Percentiles rank a stretch among this genome's conserved stretches.
Evolutionary conservation across 1,140 invertebrate species (phyloP).

Genomic region (Drosophila nannoptera): DNA sequence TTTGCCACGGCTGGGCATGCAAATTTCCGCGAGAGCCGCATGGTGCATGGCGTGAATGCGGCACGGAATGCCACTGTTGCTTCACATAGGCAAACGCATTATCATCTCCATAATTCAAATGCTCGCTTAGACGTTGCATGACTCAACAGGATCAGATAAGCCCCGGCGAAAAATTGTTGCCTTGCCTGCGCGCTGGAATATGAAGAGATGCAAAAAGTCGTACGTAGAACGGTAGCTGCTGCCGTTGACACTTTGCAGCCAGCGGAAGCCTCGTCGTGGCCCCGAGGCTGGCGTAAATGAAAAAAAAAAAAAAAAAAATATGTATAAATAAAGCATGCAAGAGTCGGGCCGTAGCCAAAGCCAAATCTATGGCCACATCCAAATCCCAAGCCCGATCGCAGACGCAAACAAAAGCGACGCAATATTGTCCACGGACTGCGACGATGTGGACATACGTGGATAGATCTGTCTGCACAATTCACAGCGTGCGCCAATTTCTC

Average conservation of each 20-base stretch:
- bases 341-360: not conserved
- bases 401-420: conserved; percentile 66
- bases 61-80: conserved; percentile 36
- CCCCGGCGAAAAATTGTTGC: conserved; percentile 61
- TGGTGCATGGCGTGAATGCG: conserved; percentile 3
- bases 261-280: conserved; percentile 30
- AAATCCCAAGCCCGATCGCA: conserved; percentile 37
- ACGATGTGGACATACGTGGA: conserved; percentile 54
- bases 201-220: conserved; percentile 66
- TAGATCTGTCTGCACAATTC: conserved; percentile 61
- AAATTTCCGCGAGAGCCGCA: conserved; percentile 35
- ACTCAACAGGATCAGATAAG: conserved; percentile 73
- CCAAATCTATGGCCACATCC: conserved; percentile 26
- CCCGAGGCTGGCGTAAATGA: conserved; percentile 52
- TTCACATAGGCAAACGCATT: conserved; percentile 68
- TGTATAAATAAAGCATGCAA: conserved; percentile 60
- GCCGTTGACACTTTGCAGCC: conserved; percentile 69
- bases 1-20: conserved; percentile 28
- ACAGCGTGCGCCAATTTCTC: conserved; percentile 75
- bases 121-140: conserved; percentile 67
- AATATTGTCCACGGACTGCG: conserved; percentile 53
- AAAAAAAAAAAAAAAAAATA: conserved; percentile 16
- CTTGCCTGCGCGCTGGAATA: conserved; percentile 56
- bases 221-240: conserved; percentile 71
- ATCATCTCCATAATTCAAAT: conserved; percentile 78